Base-by-base conservation (phyloP, 1,140 invertebrate species). In the Myzus persicae region DNA sequence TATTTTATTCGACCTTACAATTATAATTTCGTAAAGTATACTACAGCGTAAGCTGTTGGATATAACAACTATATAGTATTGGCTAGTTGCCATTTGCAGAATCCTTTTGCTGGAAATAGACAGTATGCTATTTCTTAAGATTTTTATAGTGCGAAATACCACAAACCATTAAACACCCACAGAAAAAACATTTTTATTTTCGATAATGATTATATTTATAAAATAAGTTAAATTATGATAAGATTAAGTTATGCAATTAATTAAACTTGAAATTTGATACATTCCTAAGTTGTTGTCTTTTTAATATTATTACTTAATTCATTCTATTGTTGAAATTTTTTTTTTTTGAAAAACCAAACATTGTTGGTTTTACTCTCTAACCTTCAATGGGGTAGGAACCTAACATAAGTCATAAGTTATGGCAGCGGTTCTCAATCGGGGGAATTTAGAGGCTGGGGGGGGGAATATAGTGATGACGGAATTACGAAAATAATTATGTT, bases 41-140 rank as follows among this genome's bases (percentile, higher is more conserved):
- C 20, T 46, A 14, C 18, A 38, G 31, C 36, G 6, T 51, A 88
- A 2, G 38, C 26, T 42, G 14, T 90, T 67, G n/a, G 24, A 89
- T 89, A 54, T 14, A 54, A 54, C 3, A 89, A 14, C 36, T 40
- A 67, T n/a, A n/a, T n/a, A 90, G 36, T 76, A 81, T 81, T 92
- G 59, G 90, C 67, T 48, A 14, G 8, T 48, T 48, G 90, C 90
- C 59, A 92, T 38, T 92, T 82, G 90, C 67, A 91, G 36, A 81
- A 91, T 81, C 59, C 38, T 48, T 38, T 40, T 51, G n/a, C 91
- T 93, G 81, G 76, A 93, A 93, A 85, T 92, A 92, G 91, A 92
- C 44, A 82, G 44, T 92, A 40, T 92, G 46, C 31, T 54, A 85
- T 84, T 84, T 84, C 44, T 54, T 42, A 93, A 84, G 14, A 40